Percentiles rank a stretch among this genome's conserved stretches.
Evolutionary conservation across 2,113 vertebrate species (phyloP).

Genomic region (Trachemys scripta): DNA sequence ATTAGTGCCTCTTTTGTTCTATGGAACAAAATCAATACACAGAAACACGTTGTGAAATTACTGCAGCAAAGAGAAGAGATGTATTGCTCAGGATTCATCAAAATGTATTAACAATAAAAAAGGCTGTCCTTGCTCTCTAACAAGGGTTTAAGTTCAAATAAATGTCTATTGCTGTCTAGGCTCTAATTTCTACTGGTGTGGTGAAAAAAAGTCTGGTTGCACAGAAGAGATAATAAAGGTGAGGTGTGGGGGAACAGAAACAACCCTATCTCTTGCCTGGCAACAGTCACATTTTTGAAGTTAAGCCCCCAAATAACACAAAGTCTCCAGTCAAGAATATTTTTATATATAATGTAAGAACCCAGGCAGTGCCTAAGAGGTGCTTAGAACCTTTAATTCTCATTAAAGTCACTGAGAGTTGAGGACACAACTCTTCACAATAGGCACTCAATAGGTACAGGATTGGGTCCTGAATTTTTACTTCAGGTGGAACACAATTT

Average conservation of each 20-base stretch:
- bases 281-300: neutral
- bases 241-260: neutral
- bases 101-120: neutral
- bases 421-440: neutral
- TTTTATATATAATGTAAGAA: neutral
- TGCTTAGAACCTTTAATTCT: neutral
- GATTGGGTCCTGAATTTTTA: neutral
- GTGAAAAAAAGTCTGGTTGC: neutral
- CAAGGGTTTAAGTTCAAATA: neutral
- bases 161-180: rapidly evolving
- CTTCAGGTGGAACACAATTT: neutral
- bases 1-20: slow-evolving; percentile 27
- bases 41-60: neutral
- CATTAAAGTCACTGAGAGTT: neutral
- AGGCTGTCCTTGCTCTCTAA: neutral
- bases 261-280: neutral
- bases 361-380: neutral
- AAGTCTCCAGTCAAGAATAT: neutral
- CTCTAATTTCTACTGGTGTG: neutral
- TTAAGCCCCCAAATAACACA: neutral
- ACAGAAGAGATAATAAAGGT: neutral
- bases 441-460: rapidly evolving
- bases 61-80: neutral
- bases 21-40: neutral
- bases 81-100: neutral